A percentile compares a stretch with the other conserved stretches of the same genome.
Evolutionary conservation across 2,113 vertebrate genomes (phyloP).

Genomic region (Electrona antarctica): DNA sequence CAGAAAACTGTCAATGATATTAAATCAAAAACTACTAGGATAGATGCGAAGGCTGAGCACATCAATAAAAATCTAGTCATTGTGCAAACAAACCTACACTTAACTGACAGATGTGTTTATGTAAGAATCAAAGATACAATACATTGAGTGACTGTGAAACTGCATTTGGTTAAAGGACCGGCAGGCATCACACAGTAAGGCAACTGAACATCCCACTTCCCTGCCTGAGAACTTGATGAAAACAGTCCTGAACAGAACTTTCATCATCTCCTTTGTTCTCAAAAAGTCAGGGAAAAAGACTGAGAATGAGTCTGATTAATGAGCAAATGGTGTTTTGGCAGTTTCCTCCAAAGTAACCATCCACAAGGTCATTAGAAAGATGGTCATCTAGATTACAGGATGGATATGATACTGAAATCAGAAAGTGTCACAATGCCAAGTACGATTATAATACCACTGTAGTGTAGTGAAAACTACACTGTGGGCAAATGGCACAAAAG

Average conservation of each 20-base stretch:
- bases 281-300: background rate
- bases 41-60: background rate
- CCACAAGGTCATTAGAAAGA: conserved; percentile 1
- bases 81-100: conserved; percentile 27
- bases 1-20: background rate
- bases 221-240: conserved; percentile 20
- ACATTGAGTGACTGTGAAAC: background rate
- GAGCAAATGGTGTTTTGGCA: conserved; percentile 51
- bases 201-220: conserved; percentile 39
- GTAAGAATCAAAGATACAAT: background rate
- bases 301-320: conserved; percentile 11
- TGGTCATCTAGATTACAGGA: background rate
- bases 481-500: background rate
- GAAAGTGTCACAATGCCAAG: too few species aligned
- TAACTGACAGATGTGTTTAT: background rate
- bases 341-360: conserved; percentile 9
- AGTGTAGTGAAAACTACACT: too few species aligned
- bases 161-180: conserved; percentile 28
- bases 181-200: conserved; percentile 44
- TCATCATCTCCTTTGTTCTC: background rate
- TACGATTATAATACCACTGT: too few species aligned
- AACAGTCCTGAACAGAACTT: conserved; percentile 25
- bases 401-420: background rate
- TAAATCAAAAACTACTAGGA: conserved; percentile 27
- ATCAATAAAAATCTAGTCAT: background rate